Evolutionary conservation across 2,888 invertebrate genomes (phyloP).

Genomic region (Habrosyne pyritoides): DNA sequence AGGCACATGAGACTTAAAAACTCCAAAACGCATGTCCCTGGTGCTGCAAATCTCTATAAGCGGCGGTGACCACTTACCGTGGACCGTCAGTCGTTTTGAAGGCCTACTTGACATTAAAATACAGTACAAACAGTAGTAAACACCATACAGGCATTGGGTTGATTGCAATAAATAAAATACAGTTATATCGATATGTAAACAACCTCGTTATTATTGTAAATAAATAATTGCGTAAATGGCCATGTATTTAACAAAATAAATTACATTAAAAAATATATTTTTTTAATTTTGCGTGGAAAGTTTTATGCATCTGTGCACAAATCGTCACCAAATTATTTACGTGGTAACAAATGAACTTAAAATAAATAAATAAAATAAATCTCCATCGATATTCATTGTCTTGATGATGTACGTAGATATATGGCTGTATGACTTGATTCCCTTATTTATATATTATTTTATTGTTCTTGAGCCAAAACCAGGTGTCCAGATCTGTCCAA

Average conservation of each 20-base stretch:
- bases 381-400: background rate
- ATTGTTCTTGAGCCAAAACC: conserved; percentile 65
- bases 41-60: too few relatives aligned
- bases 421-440: too few relatives aligned
- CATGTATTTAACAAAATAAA: background rate
- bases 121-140: too few relatives aligned
- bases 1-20: too few relatives aligned
- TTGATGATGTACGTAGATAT: background rate
- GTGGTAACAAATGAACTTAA: background rate
- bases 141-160: too few relatives aligned
- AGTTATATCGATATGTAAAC: background rate
- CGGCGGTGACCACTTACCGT: too few relatives aligned
- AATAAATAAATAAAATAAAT: background rate
- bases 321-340: too few relatives aligned
- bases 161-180: background rate
- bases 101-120: too few relatives aligned
- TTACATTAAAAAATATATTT: background rate
- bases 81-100: too few relatives aligned
- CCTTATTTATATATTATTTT: conserved; percentile 14
- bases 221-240: background rate
- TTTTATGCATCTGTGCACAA: too few relatives aligned
- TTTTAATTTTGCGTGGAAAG: too few relatives aligned
- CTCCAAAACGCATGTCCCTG: too few relatives aligned
- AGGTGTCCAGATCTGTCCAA: conserved; percentile 71
- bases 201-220: background rate